Evolutionary conservation across 2,888 invertebrate genomes (phyloP).

Genomic region (Xanthia icteritia): DNA sequence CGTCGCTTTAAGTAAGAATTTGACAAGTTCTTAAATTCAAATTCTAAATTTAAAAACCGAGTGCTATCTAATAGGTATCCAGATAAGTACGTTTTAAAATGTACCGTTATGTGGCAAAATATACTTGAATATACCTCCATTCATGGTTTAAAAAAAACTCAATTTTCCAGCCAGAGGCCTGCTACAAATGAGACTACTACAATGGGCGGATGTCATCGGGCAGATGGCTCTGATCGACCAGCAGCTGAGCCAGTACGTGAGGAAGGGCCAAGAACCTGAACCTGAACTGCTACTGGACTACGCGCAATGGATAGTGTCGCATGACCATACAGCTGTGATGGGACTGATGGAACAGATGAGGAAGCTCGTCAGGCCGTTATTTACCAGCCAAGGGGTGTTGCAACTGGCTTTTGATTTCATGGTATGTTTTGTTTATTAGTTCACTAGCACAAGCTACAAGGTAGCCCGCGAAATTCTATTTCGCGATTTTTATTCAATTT

Average conservation of each 20-base stretch:
- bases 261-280: constrained; percentile 14
- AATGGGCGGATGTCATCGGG: constrained; percentile 57
- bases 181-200: constrained; percentile 55
- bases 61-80: background rate
- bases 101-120: background rate
- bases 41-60: background rate
- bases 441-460: background rate
- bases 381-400: constrained; percentile 53
- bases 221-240: constrained; percentile 48
- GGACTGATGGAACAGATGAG: constrained; percentile 55
- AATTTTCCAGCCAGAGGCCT: constrained; percentile 51
- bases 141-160: background rate
- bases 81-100: background rate
- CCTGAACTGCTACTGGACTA: constrained; percentile 38
- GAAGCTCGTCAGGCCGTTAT: constrained; percentile 54
- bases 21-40: too few relatives aligned
- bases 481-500: too few relatives aligned
- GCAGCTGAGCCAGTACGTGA: constrained; percentile 41
- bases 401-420: constrained; percentile 32
- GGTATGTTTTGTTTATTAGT: constrained; percentile 38
- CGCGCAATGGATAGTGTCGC: constrained; percentile 56
- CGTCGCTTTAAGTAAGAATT: background rate
- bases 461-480: too few relatives aligned
- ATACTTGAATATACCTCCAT: too few relatives aligned
- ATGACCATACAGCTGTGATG: constrained; percentile 52